These are phyloP conservation scores for Periophthalmodon schlosseri DNA, from an alignment of 2,113 vertebrate species.

Conservation along the genomic window DNA sequence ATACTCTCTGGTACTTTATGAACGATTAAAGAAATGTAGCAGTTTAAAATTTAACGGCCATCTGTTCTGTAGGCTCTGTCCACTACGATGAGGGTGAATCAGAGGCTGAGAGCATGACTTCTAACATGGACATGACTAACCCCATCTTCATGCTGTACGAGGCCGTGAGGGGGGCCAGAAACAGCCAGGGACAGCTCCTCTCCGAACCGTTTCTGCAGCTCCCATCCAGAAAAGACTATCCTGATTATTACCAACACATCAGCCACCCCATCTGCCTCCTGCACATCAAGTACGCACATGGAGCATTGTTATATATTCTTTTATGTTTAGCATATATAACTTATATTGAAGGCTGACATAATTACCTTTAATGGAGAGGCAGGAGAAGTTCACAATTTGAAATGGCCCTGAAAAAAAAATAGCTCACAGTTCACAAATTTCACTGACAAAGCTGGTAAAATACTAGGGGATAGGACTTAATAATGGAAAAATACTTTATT, in stretches of 20 bases:
- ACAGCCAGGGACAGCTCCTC: conserved; percentile 95
- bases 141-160: conserved; percentile 97
- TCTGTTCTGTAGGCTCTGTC: conserved; percentile 65
- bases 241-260: conserved; percentile 97
- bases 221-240: conserved; percentile 96
- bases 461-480: background rate
- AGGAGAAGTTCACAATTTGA: too few species aligned
- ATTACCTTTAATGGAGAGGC: too few species aligned
- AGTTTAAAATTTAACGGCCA: background rate
- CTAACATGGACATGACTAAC: conserved; percentile 92
- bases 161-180: conserved; percentile 90
- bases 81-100: conserved; percentile 96
- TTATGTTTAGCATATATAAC: too few species aligned
- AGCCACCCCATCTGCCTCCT: conserved; percentile 91
- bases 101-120: conserved; percentile 93
- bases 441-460: too few species aligned
- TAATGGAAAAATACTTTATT: background rate
- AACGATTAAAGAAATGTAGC: background rate
- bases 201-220: conserved; percentile 96
- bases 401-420: too few species aligned
- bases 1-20: conserved; percentile 86
- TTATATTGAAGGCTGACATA: background rate
- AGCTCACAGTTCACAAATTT: too few species aligned
- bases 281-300: conserved; percentile 88
- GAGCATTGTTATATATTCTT: background rate